Percentiles rank a stretch among this genome's conserved stretches.
phyloP scores from a whole-genome alignment of 2,797 vertebrate genomes.

The Ataeniobius toweri region DNA sequence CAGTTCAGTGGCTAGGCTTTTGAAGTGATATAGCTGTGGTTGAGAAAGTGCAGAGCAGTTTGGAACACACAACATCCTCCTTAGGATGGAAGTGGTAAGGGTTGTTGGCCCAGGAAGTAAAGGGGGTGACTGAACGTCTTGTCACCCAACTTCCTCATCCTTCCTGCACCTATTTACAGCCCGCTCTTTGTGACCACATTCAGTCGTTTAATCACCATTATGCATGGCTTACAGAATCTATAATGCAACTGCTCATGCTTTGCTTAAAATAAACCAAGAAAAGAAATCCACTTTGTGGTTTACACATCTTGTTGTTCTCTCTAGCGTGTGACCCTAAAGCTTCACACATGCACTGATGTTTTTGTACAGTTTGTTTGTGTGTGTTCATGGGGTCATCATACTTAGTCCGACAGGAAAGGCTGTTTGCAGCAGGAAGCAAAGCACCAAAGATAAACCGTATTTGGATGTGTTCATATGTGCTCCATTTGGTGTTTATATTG shows the following conservation, averaged over 20 bases:
- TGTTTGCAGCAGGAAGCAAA: slow-evolving; percentile 47
- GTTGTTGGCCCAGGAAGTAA: slow-evolving; percentile 73
- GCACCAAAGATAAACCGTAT: slow-evolving; percentile 58
- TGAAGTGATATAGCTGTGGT: slow-evolving; percentile 70
- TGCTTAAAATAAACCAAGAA: slow-evolving; percentile 31
- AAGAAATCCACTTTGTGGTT: slow-evolving; percentile 46
- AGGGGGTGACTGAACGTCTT: slow-evolving; percentile 79
- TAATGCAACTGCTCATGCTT: slow-evolving; percentile 6
- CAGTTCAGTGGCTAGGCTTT: slow-evolving; percentile 66
- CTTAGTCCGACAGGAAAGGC: slow-evolving; percentile 52
- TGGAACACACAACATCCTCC: slow-evolving; percentile 73
- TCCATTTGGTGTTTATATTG: slow-evolving; percentile 57
- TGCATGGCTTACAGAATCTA: slow-evolving; percentile 9
- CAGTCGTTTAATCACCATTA: slow-evolving; percentile 21
- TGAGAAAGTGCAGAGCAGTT: slow-evolving; percentile 78
- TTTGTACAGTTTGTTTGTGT: slow-evolving; percentile 44
- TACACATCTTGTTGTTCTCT: slow-evolving; percentile 28
- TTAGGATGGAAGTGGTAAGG: slow-evolving; percentile 73
- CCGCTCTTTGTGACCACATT: slow-evolving; percentile 34
- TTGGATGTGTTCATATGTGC: slow-evolving; percentile 49
- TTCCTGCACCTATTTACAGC: slow-evolving; percentile 59
- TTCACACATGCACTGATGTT: slow-evolving; percentile 50
- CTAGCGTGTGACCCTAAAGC: slow-evolving; percentile 24
- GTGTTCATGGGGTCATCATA: slow-evolving; percentile 53
- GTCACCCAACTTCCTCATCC: slow-evolving; percentile 72